These are phyloP conservation scores for Trisateles emortualis DNA, from an alignment of 2,888 invertebrate genomes.

Conservation along the genomic window DNA sequence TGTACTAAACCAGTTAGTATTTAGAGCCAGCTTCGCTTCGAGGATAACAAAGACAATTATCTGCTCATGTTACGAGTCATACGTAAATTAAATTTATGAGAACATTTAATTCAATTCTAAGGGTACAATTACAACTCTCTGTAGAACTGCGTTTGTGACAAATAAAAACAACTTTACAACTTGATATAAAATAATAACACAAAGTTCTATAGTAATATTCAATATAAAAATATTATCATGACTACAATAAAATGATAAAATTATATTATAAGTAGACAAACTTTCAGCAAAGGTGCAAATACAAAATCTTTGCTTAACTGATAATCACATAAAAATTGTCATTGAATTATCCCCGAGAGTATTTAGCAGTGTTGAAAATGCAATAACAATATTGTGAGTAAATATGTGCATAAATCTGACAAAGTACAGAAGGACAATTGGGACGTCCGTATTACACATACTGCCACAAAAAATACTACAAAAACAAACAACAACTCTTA, in stretches of 20 bases:
- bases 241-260: too few species aligned
- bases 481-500: too few species aligned
- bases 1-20: slow-evolving; percentile 39
- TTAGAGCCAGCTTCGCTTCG: slow-evolving; percentile 48
- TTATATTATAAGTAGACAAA: too few species aligned
- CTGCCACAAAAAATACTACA: too few species aligned
- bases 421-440: slow-evolving; percentile 31
- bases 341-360: slow-evolving; percentile 2
- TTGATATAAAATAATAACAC: too few species aligned
- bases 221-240: too few species aligned
- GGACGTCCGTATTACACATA: too few species aligned
- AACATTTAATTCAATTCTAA: slow-evolving; percentile 11
- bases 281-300: too few species aligned
- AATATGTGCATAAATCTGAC: slow-evolving; percentile 18
- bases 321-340: not conserved
- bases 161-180: too few species aligned
- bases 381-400: slow-evolving; percentile 20
- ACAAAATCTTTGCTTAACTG: not conserved
- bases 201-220: too few species aligned
- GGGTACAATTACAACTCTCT: not conserved
- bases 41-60: slow-evolving; percentile 65
- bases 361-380: slow-evolving; percentile 11
- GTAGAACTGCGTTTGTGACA: not conserved
- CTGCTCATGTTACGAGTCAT: slow-evolving; percentile 53
- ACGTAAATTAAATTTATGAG: slow-evolving; percentile 27